Evolutionary conservation across 2,888 invertebrate species (phyloP).

Genomic region (Temnothorax unifasciatus): DNA sequence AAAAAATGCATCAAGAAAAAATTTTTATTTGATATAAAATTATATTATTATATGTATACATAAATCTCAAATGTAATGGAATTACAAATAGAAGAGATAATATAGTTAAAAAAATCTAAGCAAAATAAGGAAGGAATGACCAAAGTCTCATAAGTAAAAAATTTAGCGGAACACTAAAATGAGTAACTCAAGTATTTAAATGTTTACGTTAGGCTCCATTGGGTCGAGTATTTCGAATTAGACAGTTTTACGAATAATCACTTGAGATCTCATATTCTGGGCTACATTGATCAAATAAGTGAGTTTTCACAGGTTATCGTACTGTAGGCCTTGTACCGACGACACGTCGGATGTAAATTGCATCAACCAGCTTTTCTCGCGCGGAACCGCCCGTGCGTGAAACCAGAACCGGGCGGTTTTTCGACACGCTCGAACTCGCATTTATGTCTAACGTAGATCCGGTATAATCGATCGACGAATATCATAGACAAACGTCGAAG

Average conservation of each 20-base stretch:
- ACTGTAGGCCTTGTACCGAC: slow-evolving; percentile 1
- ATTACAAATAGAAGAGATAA: neutral
- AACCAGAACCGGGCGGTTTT: slow-evolving; percentile 26
- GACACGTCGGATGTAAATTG: slow-evolving; percentile 23
- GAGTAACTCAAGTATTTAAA: neutral
- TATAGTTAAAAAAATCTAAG: neutral
- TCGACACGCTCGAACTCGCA: slow-evolving; percentile 37
- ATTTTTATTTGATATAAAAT: no score
- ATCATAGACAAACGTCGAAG: slow-evolving; percentile 5
- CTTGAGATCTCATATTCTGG: neutral
- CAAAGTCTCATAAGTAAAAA: neutral
- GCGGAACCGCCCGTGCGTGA: slow-evolving; percentile 25
- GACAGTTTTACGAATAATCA: neutral
- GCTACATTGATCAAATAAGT: neutral
- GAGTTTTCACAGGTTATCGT: neutral
- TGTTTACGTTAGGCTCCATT: neutral
- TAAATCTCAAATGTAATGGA: neutral
- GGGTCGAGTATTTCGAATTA: neutral
- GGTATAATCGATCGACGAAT: slow-evolving; percentile 28
- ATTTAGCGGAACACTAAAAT: no score
- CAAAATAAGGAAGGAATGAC: neutral
- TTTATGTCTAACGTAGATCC: slow-evolving; percentile 29
- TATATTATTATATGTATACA: neutral
- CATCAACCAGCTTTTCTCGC: slow-evolving; percentile 22
- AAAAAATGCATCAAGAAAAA: neutral